Base-by-base conservation (phyloP, 2,888 invertebrate genomes). In the Lottia scabra region DNA sequence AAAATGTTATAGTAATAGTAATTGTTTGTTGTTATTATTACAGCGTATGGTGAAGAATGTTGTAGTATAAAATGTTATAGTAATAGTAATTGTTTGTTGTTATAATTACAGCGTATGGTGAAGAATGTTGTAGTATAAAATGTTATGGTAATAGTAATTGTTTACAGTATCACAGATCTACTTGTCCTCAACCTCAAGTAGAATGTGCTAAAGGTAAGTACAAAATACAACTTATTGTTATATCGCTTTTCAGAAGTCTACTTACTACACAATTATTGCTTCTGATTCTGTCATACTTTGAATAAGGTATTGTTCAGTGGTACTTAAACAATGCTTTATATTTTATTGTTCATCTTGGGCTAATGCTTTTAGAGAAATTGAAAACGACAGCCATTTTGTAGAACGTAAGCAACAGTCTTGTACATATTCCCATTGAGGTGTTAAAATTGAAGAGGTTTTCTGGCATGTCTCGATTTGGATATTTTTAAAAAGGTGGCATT, bases 141-240 rank as follows among this genome's bases (percentile, higher is more conserved):
- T 89, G 89, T 72, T 88, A 85, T 78, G 83, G 78, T 30, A 69
- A 78, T 38, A 66, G 71, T 2, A 76, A 81, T 43, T 89, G 88
- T 74, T 80, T 84, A 72, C 73, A 78, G 71, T 74, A 80, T 19
- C 81, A 78, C 75, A 84, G 84, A 45, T 76, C 81, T 2, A 72
- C 72, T 5, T 89, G 89, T 74, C 85, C 85, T 6, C 70, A 71
- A 0, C 76, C 83, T 12, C 83, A 82, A 3, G 83, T 88, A 0
- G 84, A 87, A 72, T 89, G 89, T 79, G 84, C 87, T 26, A 80
- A 79, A 81, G 87, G 88, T 88, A 74, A 70, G 80, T 68, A 8
- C 8, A 15, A 15, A 16, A 45, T 43, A 30, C 45, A 46, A 23
- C 26, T 65, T 5, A 63, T 63, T n/a, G 16, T 19, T 5, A 30